Evolutionary conservation across 2,113 vertebrate species (phyloP).

Genomic region (Steatornis caripensis): DNA sequence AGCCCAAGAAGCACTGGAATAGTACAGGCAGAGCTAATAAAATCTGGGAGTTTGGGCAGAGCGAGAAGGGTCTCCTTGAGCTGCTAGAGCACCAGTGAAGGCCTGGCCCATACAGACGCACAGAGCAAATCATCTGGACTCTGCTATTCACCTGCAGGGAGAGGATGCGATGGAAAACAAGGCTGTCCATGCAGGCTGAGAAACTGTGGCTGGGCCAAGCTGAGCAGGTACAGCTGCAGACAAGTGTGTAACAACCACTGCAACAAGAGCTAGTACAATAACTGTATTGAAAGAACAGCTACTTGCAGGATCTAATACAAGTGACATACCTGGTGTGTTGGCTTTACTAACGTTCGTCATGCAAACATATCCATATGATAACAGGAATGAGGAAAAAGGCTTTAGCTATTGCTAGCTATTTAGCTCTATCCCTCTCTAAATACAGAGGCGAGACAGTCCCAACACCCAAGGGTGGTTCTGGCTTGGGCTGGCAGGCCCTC

Average conservation of each 20-base stretch:
- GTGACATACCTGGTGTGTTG: neutral
- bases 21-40: neutral
- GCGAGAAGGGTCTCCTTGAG: neutral
- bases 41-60: neutral
- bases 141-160: neutral
- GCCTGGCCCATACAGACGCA: neutral
- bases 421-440: neutral
- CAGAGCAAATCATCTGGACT: neutral
- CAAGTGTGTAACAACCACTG: neutral
- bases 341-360: neutral
- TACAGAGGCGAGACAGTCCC: neutral
- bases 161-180: neutral
- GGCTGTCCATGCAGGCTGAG: neutral
- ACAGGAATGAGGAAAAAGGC: neutral
- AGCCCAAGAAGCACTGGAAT: neutral
- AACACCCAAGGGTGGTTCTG: neutral
- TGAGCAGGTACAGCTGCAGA: neutral
- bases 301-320: neutral
- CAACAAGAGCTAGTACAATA: neutral
- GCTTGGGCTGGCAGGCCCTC: neutral
- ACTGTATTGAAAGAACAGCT: neutral
- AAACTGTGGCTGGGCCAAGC: neutral
- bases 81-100: neutral
- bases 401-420: neutral
- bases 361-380: neutral